A percentile compares a stretch with the other conserved stretches of the same genome.
These are phyloP conservation scores for Nomada fabriciana DNA, from an alignment of 2,888 invertebrate species.

Conservation along the genomic window DNA sequence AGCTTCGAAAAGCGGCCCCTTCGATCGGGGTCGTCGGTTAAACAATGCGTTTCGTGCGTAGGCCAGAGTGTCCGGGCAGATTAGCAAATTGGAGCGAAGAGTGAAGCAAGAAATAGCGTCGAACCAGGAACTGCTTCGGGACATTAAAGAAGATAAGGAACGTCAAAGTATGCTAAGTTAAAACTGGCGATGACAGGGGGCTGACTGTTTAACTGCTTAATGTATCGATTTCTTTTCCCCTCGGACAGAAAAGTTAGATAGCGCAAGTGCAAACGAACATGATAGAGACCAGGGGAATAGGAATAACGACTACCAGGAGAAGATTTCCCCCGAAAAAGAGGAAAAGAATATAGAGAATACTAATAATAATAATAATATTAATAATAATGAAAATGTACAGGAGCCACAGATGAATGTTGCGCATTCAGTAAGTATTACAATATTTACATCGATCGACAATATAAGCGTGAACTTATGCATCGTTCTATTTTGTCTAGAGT, in stretches of 20 bases:
- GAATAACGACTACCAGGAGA: not conserved
- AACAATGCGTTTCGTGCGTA: constrained; percentile 48
- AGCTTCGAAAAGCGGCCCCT: rapidly evolving
- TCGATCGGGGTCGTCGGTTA: too few relatives aligned
- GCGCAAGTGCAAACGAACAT: constrained; percentile 25
- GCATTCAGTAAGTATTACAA: constrained; percentile 49
- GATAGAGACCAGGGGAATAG: constrained; percentile 13
- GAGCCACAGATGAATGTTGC: constrained; percentile 23
- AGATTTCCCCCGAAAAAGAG: constrained; percentile 42
- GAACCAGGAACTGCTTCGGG: constrained; percentile 75
- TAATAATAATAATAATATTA: constrained; percentile 5
- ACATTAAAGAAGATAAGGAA: constrained; percentile 69
- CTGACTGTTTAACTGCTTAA: not conserved
- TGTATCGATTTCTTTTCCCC: not conserved
- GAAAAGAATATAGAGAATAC: constrained; percentile 24
- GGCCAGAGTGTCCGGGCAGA: constrained; percentile 75
- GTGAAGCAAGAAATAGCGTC: constrained; percentile 76
- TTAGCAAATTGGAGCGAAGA: constrained; percentile 75
- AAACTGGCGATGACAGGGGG: too few relatives aligned
- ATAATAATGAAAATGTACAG: constrained; percentile 22
- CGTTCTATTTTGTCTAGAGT: constrained; percentile 49
- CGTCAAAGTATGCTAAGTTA: constrained; percentile 70
- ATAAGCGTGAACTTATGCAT: not conserved
- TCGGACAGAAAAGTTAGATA: constrained; percentile 44
- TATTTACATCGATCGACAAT: not conserved